Evolutionary conservation across 2,888 invertebrate species (phyloP), one percentile per base, ranked within the genome.

Genomic region (Heliothis peltigera): DNA sequence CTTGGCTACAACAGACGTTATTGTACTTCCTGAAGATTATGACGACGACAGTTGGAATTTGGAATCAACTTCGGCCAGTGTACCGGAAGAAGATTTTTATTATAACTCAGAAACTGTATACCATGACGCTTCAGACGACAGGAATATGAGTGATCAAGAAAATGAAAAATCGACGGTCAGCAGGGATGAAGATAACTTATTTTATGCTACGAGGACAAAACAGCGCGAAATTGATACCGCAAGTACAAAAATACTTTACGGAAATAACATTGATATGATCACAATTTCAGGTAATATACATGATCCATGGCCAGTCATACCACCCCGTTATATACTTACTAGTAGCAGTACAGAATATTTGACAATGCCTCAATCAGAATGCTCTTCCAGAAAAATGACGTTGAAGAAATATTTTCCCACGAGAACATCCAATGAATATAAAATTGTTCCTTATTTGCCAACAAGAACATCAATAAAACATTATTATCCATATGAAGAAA

Each of bases 21-120:
- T 75, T 44, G 44, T 85, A 43, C 61, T 83, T 18, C 83, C 85
- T 5, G 79, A 84, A 49, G 86, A 87, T 54, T 86, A 86, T 46
- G 64, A 75, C 15, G 46, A 48, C 4, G 79, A 77, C 12, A 55
- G 21, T 15, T 10, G 79, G 42, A 25, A 39, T 28, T 10, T 57
- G 28, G 21, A 21, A 1, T 43, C 44, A 51, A 63, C 64, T 12
- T 61, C 61, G 4, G 49, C 52, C n/a, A 32, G 18, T 19, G 8
- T 12, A 0, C 10, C 56, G 15, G 43, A 28, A 15, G 10, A 44
- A 12, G n/a, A 59, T n/a, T 22, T 35, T 10, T 47, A 60, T 25
- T 42, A 48, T 28, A 42, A 57, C 21, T 28, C 12, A 19, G 39
- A 2, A 5, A 46, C 5, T 0, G n/a, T 52, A 19, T 17, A 17